Conservation (phyloP, 2,888 invertebrate genomes). For the Nomada ruficornis region DNA sequence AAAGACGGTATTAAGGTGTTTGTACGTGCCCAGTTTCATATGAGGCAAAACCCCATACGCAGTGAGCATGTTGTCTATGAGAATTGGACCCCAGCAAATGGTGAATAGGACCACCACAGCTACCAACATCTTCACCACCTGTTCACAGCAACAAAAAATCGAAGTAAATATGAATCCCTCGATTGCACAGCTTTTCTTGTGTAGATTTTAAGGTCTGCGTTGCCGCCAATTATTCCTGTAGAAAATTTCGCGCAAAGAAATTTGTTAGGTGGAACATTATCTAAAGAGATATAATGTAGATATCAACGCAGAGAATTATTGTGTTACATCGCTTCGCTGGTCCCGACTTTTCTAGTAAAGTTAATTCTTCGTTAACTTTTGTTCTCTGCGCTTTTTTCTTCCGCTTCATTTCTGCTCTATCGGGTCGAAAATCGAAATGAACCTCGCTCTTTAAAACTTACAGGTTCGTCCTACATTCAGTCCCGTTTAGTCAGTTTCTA, state of each 20-base stretch:
- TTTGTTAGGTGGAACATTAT: too few species aligned
- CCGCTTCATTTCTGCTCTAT: not conserved
- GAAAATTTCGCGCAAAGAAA: too few species aligned
- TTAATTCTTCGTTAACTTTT: not conserved
- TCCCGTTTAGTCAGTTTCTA: not conserved
- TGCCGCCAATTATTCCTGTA: too few species aligned
- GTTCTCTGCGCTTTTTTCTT: too few species aligned
- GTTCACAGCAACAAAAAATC: slow-evolving; percentile 43
- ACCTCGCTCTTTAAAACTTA: not conserved
- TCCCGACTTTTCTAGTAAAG: not conserved
- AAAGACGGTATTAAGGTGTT: slow-evolving; percentile 87
- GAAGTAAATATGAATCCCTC: too few species aligned
- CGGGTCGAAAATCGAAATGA: not conserved
- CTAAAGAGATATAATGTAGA: too few species aligned
- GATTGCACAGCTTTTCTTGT: too few species aligned
- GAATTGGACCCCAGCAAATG: slow-evolving; percentile 89
- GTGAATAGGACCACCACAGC: slow-evolving; percentile 89
- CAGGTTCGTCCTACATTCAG: not conserved
- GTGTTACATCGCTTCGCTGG: too few species aligned
- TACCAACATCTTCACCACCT: slow-evolving; percentile 91
- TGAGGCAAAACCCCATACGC: slow-evolving; percentile 86
- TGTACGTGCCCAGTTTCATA: slow-evolving; percentile 85
- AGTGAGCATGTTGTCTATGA: slow-evolving; percentile 88
- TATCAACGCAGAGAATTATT: too few species aligned
- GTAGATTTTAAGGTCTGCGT: too few species aligned